These are phyloP conservation scores for Catharus ustulatus DNA, from an alignment of 2,797 vertebrate genomes.

Conservation along the genomic window DNA sequence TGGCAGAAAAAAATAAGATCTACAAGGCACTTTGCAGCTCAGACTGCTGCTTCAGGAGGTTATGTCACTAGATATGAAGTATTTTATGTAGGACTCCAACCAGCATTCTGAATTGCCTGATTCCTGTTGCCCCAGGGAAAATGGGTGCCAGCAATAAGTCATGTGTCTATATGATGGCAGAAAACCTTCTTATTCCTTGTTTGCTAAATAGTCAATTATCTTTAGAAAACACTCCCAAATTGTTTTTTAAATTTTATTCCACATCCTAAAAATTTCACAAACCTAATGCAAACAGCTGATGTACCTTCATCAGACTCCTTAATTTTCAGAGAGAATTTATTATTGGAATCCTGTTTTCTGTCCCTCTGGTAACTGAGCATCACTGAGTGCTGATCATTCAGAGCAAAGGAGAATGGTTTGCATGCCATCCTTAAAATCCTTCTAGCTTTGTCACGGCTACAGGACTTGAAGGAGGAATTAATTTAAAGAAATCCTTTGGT, in stretches of 20 bases:
- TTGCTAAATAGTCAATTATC: constrained; percentile 8
- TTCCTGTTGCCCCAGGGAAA: not conserved
- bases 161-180: not conserved
- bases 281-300: not conserved
- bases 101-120: not conserved
- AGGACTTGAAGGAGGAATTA: not conserved
- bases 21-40: not conserved
- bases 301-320: not conserved
- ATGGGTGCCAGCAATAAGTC: not conserved
- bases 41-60: constrained; percentile 13
- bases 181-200: not conserved
- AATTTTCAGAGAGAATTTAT: not conserved
- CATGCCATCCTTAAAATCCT: not conserved
- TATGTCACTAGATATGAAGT: not conserved
- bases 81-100: constrained; percentile 7
- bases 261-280: not conserved
- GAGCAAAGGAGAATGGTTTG: not conserved
- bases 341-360: not conserved
- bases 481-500: not conserved
- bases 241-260: not conserved
- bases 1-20: not conserved
- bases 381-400: not conserved
- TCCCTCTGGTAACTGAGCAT: not conserved
- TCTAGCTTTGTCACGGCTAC: not conserved
- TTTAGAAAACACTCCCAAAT: not conserved